Percentiles rank a stretch among this genome's conserved stretches.
These are phyloP conservation scores for Paramormyrops hopkinsi DNA, from an alignment of 2,797 vertebrate genomes.

Conservation along the genomic window DNA sequence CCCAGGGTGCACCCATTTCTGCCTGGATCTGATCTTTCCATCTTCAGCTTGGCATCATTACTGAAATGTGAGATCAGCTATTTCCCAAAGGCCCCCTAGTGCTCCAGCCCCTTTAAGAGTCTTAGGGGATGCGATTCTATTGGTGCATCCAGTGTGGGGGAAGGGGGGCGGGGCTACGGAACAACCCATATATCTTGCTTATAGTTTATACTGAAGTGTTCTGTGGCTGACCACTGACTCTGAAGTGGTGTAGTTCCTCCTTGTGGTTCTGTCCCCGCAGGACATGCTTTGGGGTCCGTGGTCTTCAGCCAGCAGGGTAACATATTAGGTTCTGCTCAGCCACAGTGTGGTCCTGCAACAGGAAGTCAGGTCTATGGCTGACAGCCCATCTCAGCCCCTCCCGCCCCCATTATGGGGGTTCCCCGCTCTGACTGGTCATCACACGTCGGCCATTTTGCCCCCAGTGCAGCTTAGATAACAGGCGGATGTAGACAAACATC, in stretches of 20 bases:
- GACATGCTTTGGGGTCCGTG: neutral
- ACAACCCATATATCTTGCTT: neutral
- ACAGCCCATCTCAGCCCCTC: neutral
- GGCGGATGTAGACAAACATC: neutral
- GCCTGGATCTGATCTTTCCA: neutral
- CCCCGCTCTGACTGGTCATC: neutral
- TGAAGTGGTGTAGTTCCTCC: neutral
- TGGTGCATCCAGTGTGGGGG: slow-evolving; percentile 11
- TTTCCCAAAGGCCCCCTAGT: neutral
- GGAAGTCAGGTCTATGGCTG: neutral
- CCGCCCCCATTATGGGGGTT: neutral
- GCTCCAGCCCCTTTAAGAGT: neutral
- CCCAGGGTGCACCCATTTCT: neutral
- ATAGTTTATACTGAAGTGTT: neutral
- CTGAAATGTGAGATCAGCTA: neutral
- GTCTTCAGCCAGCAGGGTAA: neutral
- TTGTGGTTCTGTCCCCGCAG: neutral
- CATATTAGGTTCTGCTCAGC: neutral
- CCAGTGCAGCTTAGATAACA: neutral
- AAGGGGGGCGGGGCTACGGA: neutral
- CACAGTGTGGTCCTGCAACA: neutral
- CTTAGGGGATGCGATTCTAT: slow-evolving; percentile 14
- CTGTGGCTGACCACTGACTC: neutral
- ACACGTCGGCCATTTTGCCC: neutral
- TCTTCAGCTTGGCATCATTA: neutral